Evolutionary conservation across 2,797 vertebrate genomes (phyloP).

Genomic region (Aselliscus stoliczkanus): DNA sequence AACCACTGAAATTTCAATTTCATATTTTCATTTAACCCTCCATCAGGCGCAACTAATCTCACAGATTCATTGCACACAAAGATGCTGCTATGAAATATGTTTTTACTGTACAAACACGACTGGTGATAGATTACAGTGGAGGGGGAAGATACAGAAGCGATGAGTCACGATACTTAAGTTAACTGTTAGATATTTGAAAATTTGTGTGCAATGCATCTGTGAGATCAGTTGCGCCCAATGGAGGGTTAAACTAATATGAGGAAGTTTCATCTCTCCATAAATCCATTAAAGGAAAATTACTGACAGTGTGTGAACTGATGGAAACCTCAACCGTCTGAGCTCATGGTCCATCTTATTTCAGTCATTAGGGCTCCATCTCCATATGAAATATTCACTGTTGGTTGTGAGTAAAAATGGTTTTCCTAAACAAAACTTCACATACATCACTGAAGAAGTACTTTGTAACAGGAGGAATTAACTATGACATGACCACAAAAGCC

Average conservation of each 20-base stretch:
- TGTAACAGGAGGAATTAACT: neutral
- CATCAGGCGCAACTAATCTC: too few relatives aligned
- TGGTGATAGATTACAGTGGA: too few relatives aligned
- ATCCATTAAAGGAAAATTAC: conserved; percentile 4
- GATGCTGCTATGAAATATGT: too few relatives aligned
- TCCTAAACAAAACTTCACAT: conserved; percentile 71
- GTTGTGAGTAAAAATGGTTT: conserved; percentile 57
- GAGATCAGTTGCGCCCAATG: too few relatives aligned
- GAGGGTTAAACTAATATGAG: neutral
- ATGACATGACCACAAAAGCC: neutral
- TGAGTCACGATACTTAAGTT: too few relatives aligned
- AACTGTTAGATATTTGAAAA: too few relatives aligned
- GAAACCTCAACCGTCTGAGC: neutral
- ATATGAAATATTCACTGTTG: conserved; percentile 52
- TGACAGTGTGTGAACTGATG: conserved; percentile 24
- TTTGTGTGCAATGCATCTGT: too few relatives aligned
- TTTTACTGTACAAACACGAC: too few relatives aligned
- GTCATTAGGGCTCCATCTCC: neutral
- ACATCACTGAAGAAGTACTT: conserved; percentile 58
- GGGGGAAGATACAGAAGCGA: too few relatives aligned
- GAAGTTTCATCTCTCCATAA: neutral
- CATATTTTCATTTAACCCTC: neutral
- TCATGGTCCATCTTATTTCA: conserved; percentile 40
- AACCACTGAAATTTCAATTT: neutral
- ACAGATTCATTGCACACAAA: too few relatives aligned